A percentile compares a stretch with the other conserved stretches of the same genome.
phyloP scores from a whole-genome alignment of 2,888 invertebrate species.

The Polydrusus cervinus region DNA sequence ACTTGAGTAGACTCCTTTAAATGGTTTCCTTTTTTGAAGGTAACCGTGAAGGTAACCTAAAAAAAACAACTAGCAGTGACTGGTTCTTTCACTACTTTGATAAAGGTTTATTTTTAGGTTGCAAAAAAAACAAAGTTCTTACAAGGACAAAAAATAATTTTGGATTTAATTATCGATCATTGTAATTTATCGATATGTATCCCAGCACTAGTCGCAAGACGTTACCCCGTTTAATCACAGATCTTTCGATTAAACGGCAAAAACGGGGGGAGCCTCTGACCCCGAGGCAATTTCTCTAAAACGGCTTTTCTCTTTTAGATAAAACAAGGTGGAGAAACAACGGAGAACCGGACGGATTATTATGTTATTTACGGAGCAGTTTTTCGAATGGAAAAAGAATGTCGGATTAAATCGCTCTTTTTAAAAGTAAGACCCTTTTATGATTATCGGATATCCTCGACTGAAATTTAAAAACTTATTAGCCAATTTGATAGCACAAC shows the following conservation, averaged over 20 bases:
- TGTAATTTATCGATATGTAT: neutral
- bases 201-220: conserved; percentile 35
- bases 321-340: conserved; percentile 59
- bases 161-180: no score
- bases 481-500: no score
- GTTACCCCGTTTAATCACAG: conserved; percentile 49
- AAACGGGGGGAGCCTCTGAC: conserved; percentile 45
- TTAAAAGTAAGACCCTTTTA: neutral
- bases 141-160: no score
- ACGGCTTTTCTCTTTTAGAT: conserved; percentile 58
- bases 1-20: no score
- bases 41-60: no score
- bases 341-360: conserved; percentile 63
- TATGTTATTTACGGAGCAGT: conserved; percentile 66
- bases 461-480: neutral
- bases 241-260: conserved; percentile 51
- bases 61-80: no score
- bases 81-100: no score
- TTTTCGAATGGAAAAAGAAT: conserved; percentile 59
- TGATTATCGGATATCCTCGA: neutral
- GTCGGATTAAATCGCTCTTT: conserved; percentile 29
- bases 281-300: conserved; percentile 49
- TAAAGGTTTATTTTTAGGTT: no score
- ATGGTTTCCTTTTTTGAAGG: no score
- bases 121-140: no score